These are phyloP conservation scores for Andrena chrysosceles DNA, from an alignment of 2,888 invertebrate genomes.

Conservation along the genomic window DNA sequence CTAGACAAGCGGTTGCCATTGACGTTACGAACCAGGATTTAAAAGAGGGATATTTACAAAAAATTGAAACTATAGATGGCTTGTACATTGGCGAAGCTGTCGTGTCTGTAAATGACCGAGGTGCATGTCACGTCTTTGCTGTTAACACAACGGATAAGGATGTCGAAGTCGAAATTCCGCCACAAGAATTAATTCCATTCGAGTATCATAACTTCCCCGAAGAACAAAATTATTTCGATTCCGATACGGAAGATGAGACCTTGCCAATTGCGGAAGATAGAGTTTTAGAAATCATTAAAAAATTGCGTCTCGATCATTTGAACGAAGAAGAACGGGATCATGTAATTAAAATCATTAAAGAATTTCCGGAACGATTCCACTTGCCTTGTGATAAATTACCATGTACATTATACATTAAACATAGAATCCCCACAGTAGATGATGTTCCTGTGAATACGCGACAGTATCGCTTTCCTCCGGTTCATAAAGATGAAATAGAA, in stretches of 20 bases:
- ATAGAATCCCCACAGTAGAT: not conserved
- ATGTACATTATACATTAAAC: not conserved
- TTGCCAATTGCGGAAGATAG: not conserved
- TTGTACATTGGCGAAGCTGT: too few relatives aligned
- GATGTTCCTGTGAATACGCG: not conserved
- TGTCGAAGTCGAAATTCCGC: not conserved
- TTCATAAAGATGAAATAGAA: too few relatives aligned
- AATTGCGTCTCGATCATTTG: not conserved
- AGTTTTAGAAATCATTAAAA: not conserved
- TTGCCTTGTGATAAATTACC: not conserved
- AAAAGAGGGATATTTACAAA: too few relatives aligned
- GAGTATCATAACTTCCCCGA: not conserved
- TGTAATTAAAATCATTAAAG: not conserved
- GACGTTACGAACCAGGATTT: too few relatives aligned
- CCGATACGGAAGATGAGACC: not conserved
- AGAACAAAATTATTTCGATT: not conserved
- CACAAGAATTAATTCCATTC: slow-evolving; percentile 3
- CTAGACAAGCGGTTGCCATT: too few relatives aligned
- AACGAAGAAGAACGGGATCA: slow-evolving; percentile 7
- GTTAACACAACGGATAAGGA: not conserved
- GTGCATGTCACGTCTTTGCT: not conserved
- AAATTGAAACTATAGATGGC: too few relatives aligned
- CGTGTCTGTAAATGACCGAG: too few relatives aligned
- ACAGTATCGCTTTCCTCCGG: slow-evolving; percentile 2
- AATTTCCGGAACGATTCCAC: slow-evolving; percentile 3